A percentile compares a stretch with the other conserved stretches of the same genome.
These are phyloP conservation scores for Drosophila flavopinicola DNA, from an alignment of 2,888 invertebrate species.

Conservation along the genomic window DNA sequence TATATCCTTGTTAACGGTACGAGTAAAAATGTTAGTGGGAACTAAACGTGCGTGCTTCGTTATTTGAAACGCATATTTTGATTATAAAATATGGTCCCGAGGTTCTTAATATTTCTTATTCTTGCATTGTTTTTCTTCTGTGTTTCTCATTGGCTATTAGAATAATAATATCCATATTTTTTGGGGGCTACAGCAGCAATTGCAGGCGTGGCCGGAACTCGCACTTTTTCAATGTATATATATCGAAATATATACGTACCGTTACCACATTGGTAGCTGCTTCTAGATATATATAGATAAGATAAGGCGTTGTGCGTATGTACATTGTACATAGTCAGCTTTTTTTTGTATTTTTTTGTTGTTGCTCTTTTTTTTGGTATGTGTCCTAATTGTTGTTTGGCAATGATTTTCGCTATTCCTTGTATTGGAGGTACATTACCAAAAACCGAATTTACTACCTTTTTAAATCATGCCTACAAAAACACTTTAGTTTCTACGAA, in stretches of 20 bases:
- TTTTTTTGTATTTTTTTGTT: slow-evolving; percentile 1
- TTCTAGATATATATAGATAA: slow-evolving; percentile 46
- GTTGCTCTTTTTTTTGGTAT: slow-evolving; percentile 34
- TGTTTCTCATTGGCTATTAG: slow-evolving; percentile 40
- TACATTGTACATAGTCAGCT: slow-evolving; percentile 50
- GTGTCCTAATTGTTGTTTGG: slow-evolving; percentile 49
- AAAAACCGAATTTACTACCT: slow-evolving; percentile 24
- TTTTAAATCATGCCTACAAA: slow-evolving; percentile 35
- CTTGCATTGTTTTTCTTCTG: slow-evolving; percentile 31
- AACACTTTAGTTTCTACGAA: slow-evolving; percentile 23
- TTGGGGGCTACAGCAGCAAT: slow-evolving; percentile 58
- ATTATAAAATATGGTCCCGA: slow-evolving; percentile 84
- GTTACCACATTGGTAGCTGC: slow-evolving; percentile 36
- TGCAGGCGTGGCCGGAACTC: slow-evolving; percentile 48
- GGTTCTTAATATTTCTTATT: slow-evolving; percentile 71
- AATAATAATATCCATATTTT: slow-evolving; percentile 35
- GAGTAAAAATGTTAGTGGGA: slow-evolving; percentile 46
- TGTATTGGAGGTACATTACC: slow-evolving; percentile 22
- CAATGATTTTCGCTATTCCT: slow-evolving; percentile 55
- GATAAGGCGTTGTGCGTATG: slow-evolving; percentile 68
- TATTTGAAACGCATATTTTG: slow-evolving; percentile 83
- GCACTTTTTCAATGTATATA: slow-evolving; percentile 16
- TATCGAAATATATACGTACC: slow-evolving; percentile 24
- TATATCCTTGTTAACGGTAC: slow-evolving; percentile 6
- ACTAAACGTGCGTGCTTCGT: slow-evolving; percentile 65